phyloP scores from a whole-genome alignment of 2,888 invertebrate species.

The Zhuqinia jingwanae region DNA sequence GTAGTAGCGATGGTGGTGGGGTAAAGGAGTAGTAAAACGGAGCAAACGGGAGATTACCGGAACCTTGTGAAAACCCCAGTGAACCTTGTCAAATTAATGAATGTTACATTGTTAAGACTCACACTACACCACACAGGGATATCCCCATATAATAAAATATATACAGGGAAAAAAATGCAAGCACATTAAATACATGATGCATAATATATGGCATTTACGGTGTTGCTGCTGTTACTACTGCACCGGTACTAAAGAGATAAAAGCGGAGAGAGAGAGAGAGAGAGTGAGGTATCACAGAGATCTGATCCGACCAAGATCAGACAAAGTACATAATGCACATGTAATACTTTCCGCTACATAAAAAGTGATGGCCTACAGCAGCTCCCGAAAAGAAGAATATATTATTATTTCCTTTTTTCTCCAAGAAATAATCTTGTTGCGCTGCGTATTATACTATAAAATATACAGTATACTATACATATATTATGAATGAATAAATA shows the following conservation, averaged over 20 bases:
- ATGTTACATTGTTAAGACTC: constrained; percentile 58
- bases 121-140: constrained; percentile 17
- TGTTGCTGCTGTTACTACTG: not conserved
- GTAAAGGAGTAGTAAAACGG: constrained; percentile 7
- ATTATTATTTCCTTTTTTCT: constrained; percentile 52
- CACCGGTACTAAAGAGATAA: constrained; percentile 41
- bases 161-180: not conserved
- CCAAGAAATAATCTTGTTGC: not conserved
- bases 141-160: not conserved
- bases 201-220: not conserved
- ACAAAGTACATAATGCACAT: constrained; percentile 54
- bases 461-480: too few species aligned
- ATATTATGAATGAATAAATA: not conserved
- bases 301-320: constrained; percentile 38
- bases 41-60: constrained; percentile 58
- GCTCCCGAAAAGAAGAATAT: constrained; percentile 45
- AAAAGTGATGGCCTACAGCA: constrained; percentile 63
- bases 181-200: not conserved
- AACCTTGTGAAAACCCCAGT: constrained; percentile 66
- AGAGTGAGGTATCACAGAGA: constrained; percentile 40
- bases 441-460: not conserved
- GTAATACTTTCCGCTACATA: constrained; percentile 73
- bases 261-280: too few species aligned
- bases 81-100: constrained; percentile 74
- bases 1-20: not conserved